Evolutionary conservation across 2,888 invertebrate species (phyloP), one percentile per base, ranked within the genome.

Genomic region (Dolomedes plantarius): DNA sequence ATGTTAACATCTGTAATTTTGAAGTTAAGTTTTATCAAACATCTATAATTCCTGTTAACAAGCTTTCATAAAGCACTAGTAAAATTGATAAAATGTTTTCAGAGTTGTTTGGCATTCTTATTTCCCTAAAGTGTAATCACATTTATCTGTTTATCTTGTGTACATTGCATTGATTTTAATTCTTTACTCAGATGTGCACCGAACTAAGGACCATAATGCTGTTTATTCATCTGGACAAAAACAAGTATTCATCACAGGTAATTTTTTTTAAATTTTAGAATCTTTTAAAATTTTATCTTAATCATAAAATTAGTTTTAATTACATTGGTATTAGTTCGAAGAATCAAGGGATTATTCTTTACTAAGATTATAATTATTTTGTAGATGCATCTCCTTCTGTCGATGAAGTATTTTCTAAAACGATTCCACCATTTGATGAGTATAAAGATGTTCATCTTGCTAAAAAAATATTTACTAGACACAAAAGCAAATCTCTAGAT

Each of bases 401-500:
- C 31, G 82, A 83, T 65, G 83, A 87, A 28, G 87, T 75, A 31
- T 72, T 83, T 76, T 82, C 80, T 9, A 82, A 79, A 75, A 77
- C 78, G n/a, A 7, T 83, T 67, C 79, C 74, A 23, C 39, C 73
- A 19, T 80, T 83, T 75, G 83, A 87, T 23, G 82, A 87, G 29
- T 67, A 76, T 13, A 81, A 78, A 64, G 87, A 87, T 23, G 5
- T 5, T 23, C 56, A 56, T 16, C 16, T 5, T 23, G 56, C 23
- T 23, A 56, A 56, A 23, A 56, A 23, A 23, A n/a, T 56, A 23
- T 56, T 56, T 56, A 16, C 32, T 13, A 69, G 75, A 16, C 78
- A 82, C 16, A 87, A 79, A 27, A 86, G 88, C 64, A 88, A 86
- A 56, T 88, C 88, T 9, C 62, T 88, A 36, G 88, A 88, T 73